Evolutionary conservation across 2,113 vertebrate species (phyloP).

Genomic region (Hydropotes inermis): DNA sequence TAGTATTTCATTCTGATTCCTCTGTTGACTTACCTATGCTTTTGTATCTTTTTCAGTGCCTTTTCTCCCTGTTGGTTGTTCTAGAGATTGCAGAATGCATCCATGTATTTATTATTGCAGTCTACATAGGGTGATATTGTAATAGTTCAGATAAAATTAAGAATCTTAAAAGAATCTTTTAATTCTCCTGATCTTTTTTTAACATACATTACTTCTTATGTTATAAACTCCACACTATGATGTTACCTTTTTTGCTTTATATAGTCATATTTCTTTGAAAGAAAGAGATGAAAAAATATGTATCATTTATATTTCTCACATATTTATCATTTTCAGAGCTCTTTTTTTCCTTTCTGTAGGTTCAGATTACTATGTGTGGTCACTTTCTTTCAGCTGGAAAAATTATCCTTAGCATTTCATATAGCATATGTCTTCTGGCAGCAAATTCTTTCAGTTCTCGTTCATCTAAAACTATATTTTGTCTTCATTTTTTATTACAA

Average conservation of each 20-base stretch:
- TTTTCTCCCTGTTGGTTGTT: neutral
- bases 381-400: neutral
- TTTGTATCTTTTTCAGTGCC: neutral
- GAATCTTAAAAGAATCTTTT: neutral
- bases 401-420: neutral
- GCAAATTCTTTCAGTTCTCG: neutral
- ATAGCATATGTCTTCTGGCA: neutral
- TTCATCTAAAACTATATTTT: neutral
- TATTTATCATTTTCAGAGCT: neutral
- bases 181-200: neutral
- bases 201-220: neutral
- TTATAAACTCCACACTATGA: neutral
- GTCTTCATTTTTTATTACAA: neutral
- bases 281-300: neutral
- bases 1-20: neutral
- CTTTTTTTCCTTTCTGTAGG: neutral
- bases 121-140: neutral
- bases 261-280: neutral
- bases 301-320: too few relatives aligned
- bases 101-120: neutral
- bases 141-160: neutral
- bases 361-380: neutral
- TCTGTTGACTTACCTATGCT: neutral
- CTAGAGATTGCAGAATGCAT: neutral
- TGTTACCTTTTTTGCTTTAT: neutral